A percentile compares a stretch with the other conserved stretches of the same genome.
Evolutionary conservation across 2,797 vertebrate species (phyloP).

Genomic region (Falco biarmicus): DNA sequence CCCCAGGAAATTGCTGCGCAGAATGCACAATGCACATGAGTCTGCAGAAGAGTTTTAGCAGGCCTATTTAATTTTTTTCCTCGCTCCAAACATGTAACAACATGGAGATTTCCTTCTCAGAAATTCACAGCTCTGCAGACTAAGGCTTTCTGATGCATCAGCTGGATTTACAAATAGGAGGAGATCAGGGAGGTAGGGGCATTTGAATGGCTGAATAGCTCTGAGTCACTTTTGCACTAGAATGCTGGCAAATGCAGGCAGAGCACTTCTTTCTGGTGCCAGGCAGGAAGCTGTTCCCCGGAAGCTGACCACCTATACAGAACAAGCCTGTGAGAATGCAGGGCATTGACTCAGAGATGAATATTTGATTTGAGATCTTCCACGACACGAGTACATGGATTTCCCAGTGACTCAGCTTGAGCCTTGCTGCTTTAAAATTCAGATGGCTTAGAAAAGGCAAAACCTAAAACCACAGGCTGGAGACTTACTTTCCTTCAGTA

Average conservation of each 20-base stretch:
- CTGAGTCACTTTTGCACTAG: conserved; percentile 11
- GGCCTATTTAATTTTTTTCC: background rate
- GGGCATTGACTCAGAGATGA: background rate
- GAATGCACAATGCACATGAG: accelerated
- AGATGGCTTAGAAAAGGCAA: conserved; percentile 5
- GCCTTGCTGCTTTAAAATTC: conserved; percentile 31
- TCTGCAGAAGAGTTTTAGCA: background rate
- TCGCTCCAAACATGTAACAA: background rate
- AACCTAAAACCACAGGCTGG: background rate
- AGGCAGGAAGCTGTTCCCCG: accelerated
- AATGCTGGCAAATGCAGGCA: background rate
- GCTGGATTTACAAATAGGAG: background rate
- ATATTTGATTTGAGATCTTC: conserved; percentile 37
- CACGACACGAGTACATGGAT: background rate
- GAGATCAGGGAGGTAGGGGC: background rate
- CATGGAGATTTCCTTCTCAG: background rate
- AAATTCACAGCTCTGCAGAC: background rate
- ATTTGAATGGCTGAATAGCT: background rate
- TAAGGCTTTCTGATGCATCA: conserved; percentile 21
- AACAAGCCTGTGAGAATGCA: background rate
- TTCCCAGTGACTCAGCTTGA: conserved; percentile 44
- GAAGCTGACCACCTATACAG: background rate
- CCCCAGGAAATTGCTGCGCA: background rate
- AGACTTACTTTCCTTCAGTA: conserved; percentile 43
- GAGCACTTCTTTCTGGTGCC: background rate